These are phyloP conservation scores for Zaprionus tsacasi DNA, from an alignment of 1,140 invertebrate genomes.

Conservation along the genomic window DNA sequence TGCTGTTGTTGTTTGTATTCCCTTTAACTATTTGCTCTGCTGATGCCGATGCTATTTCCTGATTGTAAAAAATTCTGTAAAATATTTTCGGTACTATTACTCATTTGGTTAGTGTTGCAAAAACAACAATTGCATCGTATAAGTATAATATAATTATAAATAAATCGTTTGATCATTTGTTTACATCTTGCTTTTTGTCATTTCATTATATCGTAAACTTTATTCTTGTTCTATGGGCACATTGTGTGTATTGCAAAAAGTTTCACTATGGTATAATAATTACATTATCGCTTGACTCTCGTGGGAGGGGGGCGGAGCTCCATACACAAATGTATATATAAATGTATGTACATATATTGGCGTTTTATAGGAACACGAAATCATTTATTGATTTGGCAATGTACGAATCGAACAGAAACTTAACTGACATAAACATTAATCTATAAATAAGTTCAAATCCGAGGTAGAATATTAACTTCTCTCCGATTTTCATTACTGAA, in stretches of 20 bases:
- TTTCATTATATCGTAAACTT: constrained; percentile 57
- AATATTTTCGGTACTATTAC: constrained; percentile 80
- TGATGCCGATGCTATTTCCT: constrained; percentile 35
- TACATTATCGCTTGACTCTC: constrained; percentile 6
- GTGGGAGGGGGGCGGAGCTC: not conserved
- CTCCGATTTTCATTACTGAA: not conserved
- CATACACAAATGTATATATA: not conserved
- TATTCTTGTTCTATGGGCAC: constrained; percentile 77
- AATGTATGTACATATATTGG: constrained; percentile 21
- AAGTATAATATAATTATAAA: constrained; percentile 77
- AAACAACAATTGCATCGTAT: constrained; percentile 64
- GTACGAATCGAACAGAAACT: constrained; percentile 10
- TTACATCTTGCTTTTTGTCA: constrained; percentile 3
- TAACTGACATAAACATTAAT: constrained; percentile 32
- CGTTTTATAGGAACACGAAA: constrained; percentile 54
- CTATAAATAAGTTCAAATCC: constrained; percentile 44
- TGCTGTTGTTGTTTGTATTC: constrained; percentile 25
- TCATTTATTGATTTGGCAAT: constrained; percentile 43
- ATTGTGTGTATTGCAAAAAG: constrained; percentile 75
- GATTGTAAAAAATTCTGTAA: constrained; percentile 77
- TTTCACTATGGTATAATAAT: constrained; percentile 1
- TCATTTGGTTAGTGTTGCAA: constrained; percentile 63
- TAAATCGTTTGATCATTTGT: constrained; percentile 63
- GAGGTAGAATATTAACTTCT: constrained; percentile 53
- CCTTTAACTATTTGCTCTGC: constrained; percentile 29